Evolutionary conservation across 1,140 invertebrate species (phyloP).

Genomic region (Coelopa frigida): DNA sequence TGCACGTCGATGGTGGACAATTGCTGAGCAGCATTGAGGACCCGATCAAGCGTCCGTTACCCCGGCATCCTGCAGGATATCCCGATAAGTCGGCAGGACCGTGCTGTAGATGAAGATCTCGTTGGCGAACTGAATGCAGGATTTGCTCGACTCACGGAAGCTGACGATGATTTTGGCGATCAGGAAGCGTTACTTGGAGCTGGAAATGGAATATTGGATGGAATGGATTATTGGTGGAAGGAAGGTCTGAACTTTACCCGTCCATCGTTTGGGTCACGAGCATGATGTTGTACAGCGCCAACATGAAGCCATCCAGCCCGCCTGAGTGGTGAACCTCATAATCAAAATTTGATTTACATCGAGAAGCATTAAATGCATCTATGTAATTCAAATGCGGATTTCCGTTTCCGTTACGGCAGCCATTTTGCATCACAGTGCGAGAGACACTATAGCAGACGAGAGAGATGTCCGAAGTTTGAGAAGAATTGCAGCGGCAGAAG

Average conservation of each 20-base stretch:
- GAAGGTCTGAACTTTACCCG: constrained; percentile 6
- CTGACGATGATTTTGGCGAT: constrained; percentile 34
- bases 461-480: too few relatives aligned
- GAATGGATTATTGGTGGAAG: neutral
- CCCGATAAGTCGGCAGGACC: too few relatives aligned
- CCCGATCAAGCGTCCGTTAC: too few relatives aligned
- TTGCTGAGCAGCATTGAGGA: too few relatives aligned
- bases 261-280: constrained; percentile 17
- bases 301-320: constrained; percentile 40
- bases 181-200: constrained; percentile 16
- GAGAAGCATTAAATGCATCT: constrained; percentile 26
- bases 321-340: constrained; percentile 24
- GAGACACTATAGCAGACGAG: too few relatives aligned
- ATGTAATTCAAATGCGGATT: constrained; percentile 28
- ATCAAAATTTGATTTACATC: constrained; percentile 26
- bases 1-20: too few relatives aligned
- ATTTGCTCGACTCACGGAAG: constrained; percentile 31
- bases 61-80: too few relatives aligned
- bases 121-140: constrained; percentile 36
- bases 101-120: constrained; percentile 31
- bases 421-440: too few relatives aligned
- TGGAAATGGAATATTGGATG: neutral
- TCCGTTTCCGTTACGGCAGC: too few relatives aligned
- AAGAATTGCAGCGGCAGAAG: too few relatives aligned
- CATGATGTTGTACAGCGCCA: constrained; percentile 32